Percentiles rank a stretch among this genome's conserved stretches.
Conservation (phyloP, 1,140 invertebrate genomes). For the Drosophila sucinea region DNA sequence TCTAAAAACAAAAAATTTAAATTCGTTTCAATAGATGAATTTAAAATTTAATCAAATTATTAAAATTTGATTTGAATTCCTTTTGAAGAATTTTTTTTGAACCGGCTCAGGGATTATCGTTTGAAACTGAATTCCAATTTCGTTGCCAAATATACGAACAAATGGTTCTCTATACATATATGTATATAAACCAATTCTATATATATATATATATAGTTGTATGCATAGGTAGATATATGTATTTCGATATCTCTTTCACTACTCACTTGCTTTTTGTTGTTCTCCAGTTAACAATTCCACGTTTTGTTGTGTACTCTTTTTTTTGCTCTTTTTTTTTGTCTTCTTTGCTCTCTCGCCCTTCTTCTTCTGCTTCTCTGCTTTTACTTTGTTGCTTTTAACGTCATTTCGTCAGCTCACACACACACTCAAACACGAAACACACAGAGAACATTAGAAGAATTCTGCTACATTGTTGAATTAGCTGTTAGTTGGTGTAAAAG, state of each 20-base stretch:
- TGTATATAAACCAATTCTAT: not conserved
- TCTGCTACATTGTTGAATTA: conserved; percentile 18
- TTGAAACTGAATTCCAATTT: too few species aligned
- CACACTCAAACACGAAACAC: not conserved
- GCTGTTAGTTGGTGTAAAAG: not conserved
- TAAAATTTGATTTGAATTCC: too few species aligned
- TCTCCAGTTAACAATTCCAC: conserved; percentile 43
- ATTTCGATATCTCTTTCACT: conserved; percentile 24
- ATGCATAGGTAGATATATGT: not conserved
- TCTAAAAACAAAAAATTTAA: too few species aligned
- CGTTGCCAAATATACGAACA: too few species aligned
- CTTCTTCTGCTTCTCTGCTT: conserved; percentile 22
- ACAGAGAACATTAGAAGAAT: conserved; percentile 36
- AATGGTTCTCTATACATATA: not conserved
- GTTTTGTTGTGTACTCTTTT: conserved; percentile 25
- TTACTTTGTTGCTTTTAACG: conserved; percentile 44
- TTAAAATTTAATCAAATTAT: too few species aligned
- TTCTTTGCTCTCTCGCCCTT: conserved; percentile 32
- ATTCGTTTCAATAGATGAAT: too few species aligned
- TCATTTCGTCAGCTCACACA: conserved; percentile 49
- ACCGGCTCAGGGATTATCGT: too few species aligned
- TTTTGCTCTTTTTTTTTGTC: conserved; percentile 34
- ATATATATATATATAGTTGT: not conserved
- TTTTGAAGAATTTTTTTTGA: too few species aligned
- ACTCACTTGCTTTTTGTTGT: conserved; percentile 35